Evolutionary conservation across 2,113 vertebrate genomes (phyloP), one percentile per base, ranked within the genome.

Genomic region (Mesitornis unicolor): DNA sequence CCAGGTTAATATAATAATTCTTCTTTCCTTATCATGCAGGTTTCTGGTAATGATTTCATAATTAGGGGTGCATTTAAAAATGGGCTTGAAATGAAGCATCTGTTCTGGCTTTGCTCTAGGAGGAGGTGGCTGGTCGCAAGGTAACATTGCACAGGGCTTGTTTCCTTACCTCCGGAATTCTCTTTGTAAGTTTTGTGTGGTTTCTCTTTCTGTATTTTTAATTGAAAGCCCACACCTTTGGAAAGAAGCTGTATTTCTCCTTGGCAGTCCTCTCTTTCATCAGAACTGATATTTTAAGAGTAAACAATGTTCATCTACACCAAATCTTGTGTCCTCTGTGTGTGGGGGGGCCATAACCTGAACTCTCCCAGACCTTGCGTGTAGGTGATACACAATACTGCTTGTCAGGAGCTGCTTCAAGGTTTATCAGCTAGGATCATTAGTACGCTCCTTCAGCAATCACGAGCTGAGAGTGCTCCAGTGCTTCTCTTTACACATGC

Each of bases 1-100:
- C 54, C 86, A 89, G 94, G 96, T 94, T 95, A 96, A 96, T 91
- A 92, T 68, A 90, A 89, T 91, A 96, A 87, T 83, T 92, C 51
- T 92, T 80, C 88, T 80, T 74, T 82, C 70, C 86, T 92, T 97
- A 85, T 94, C 92, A 47, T 48, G 81, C 65, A 93, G 78, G 84
- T 89, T 85, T 83, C 36, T 68, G 15, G 59, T 92, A 92, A 92
- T 68, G 77, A 87, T 75, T 94, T 93, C 71, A 74, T 82, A 91
- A 91, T 92, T 92, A 91, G 76, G 68, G 50, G 29, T 92, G 63
- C 88, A 81, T 87, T 92, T 94, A 91, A 92, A 95, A 93, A 64
- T 4, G 25, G 68, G 17, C 31, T 96, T 91, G 69, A 94, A 92
- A 87, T 11, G 43, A 79, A 84, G 56, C 56, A 19, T 57, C 45